phyloP scores from a whole-genome alignment of 1,140 invertebrate genomes.

The Leptinotarsa texana region DNA sequence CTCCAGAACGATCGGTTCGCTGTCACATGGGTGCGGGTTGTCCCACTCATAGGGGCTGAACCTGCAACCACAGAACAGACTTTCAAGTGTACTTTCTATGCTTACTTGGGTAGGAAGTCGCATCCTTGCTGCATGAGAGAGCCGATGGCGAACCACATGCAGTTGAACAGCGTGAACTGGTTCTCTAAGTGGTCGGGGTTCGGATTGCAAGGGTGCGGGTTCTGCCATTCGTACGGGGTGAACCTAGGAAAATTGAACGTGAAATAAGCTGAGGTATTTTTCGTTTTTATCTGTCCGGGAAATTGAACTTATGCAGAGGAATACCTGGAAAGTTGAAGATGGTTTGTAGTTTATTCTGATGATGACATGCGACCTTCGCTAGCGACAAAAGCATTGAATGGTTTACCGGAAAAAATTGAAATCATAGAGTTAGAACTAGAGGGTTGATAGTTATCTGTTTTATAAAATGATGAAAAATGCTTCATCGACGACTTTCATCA shows the following conservation, averaged over 20 bases:
- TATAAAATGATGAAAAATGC: too few species aligned
- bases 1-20: constrained; percentile 76
- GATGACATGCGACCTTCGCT: too few species aligned
- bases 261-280: too few species aligned
- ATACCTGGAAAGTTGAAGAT: too few species aligned
- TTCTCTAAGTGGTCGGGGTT: constrained; percentile 82
- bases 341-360: too few species aligned
- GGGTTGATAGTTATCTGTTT: too few species aligned
- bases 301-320: too few species aligned
- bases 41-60: constrained; percentile 91
- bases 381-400: too few species aligned
- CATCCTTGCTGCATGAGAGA: constrained; percentile 92
- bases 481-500: too few species aligned
- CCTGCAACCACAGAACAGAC: constrained; percentile 59
- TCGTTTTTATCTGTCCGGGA: too few species aligned
- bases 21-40: constrained; percentile 78
- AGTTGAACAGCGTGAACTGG: constrained; percentile 90
- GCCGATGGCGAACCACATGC: constrained; percentile 94
- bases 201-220: constrained; percentile 80
- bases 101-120: constrained; percentile 90
- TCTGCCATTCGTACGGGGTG: constrained; percentile 92
- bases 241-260: constrained; percentile 63
- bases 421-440: too few species aligned
- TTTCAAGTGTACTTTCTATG: constrained; percentile 31
- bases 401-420: too few species aligned